Base-by-base conservation (phyloP, 2,888 invertebrate species). In the Coronaproctus castanopsis region DNA sequence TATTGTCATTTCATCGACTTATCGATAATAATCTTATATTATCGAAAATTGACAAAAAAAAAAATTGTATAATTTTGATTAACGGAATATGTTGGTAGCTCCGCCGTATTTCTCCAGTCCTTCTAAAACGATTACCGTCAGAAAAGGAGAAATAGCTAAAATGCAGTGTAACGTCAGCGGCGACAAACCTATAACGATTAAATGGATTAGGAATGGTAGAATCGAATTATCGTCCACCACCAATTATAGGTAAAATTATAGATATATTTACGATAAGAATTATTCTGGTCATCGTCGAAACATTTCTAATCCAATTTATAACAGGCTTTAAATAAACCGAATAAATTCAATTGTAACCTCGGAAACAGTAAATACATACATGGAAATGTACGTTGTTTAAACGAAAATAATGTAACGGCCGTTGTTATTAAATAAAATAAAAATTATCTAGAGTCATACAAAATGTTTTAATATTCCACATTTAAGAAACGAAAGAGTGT, bases 81-180 rank as follows among this genome's bases (percentile, higher is more conserved):
- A n/a, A n/a, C n/a, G n/a, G n/a, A n/a, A n/a, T n/a, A n/a, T n/a
- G n/a, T n/a, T n/a, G n/a, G 10, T 69, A 84, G 83, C 83, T 49
- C 81, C 83, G 1, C 84, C 84, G 24, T 82, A 82, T 70, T 83
- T 83, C 68, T 77, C 81, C 36, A 80, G 80, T 8, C 80, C 81
- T 54, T 80, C 83, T 50, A 75, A 82, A 67, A 75, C 80, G 60
- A 80, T 83, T 18, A 81, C 80, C 21, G 84, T 81, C 62, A 84
- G 81, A 71, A 84, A 78, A 69, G 82, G 82, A 18, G 82, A 84
- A 68, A 81, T 81, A 2, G 82, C 84, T 18, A 77, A 80, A 54
- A 72, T 87, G 66, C 80, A 81, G 67, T 87, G 86, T 70, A 80
- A 83, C 68, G 85, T 86, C 2, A 81, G 82, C 67, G 87, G 86